Evolutionary conservation across 1,140 invertebrate species (phyloP).

Genomic region (Brachionus koreanus): DNA sequence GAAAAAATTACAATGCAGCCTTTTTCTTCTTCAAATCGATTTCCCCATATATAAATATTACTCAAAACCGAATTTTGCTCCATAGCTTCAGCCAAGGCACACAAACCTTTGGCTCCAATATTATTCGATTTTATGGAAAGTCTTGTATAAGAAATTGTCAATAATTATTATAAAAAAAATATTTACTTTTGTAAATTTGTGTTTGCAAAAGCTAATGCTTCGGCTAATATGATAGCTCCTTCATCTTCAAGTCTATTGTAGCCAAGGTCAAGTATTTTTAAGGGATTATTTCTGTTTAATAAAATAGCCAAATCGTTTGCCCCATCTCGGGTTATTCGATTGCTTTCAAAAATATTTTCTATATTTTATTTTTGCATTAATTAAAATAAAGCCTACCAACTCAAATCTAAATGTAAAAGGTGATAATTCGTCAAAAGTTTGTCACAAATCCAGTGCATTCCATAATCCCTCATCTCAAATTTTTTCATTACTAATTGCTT

Average conservation of each 20-base stretch:
- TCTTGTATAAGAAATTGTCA: not conserved
- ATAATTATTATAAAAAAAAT: not conserved
- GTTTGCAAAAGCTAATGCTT: constrained; percentile 54
- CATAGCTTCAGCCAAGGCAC: constrained; percentile 54
- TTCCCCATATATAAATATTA: constrained; percentile 58
- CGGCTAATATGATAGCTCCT: constrained; percentile 54
- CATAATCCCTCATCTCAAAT: constrained; percentile 56
- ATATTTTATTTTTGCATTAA: not conserved
- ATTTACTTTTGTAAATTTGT: constrained; percentile 49
- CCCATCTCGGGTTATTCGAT: constrained; percentile 58
- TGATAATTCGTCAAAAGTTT: constrained; percentile 53
- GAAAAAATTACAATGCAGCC: constrained; percentile 51
- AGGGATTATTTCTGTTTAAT: constrained; percentile 52
- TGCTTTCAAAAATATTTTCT: constrained; percentile 47
- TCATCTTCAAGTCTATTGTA: constrained; percentile 57
- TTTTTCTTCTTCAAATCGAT: constrained; percentile 52
- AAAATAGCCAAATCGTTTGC: constrained; percentile 53
- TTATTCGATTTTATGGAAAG: constrained; percentile 55
- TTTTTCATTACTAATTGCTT: constrained; percentile 55
- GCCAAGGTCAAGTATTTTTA: constrained; percentile 54
- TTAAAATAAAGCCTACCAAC: constrained; percentile 50
- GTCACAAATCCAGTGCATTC: constrained; percentile 52
- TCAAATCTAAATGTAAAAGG: constrained; percentile 54
- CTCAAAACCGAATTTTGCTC: constrained; percentile 51
- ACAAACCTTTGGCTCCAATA: constrained; percentile 55